Base-by-base conservation (phyloP, 2,797 vertebrate species). In the Acanthopagrus latus region DNA sequence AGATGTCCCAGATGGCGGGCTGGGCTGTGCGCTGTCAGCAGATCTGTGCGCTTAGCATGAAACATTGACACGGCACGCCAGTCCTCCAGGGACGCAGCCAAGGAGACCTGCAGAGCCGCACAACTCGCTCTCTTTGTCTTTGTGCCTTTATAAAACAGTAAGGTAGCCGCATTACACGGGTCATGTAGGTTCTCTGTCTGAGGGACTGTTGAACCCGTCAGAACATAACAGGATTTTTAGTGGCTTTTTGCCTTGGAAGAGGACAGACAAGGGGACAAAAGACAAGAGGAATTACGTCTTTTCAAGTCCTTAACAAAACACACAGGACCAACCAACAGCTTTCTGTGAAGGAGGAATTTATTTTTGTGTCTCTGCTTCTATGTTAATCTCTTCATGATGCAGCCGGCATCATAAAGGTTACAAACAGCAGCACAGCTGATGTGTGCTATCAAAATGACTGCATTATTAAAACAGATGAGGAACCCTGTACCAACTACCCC, bases 311-410 rank as follows among this genome's bases (percentile, higher is more conserved):
- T 27, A 9, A 86, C 6, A 67, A 80, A 86, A 85, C 13, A 64
- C 67, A 85, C 74, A 65, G 5, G 47, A 55, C 1, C 50, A 64
- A 73, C 41, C 55, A 51, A 58, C 18, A 57, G 29, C 44, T 74
- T 76, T 84, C 67, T 71, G 77, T 85, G 76, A 80, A 74, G 70
- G 75, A 78, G 50, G 66, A 86, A 71, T 94, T 91, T 93, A 91
- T 93, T 93, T 77, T 23, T 56, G 44, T 66, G 50, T 87, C 78
- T 87, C 78, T 71, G 81, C 69, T 38, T 86, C 84, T 80, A 92
- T 80, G 84, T 75, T 67, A 68, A 78, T 82, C 60, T 76, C 77
- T 70, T 76, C 21, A 38, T 57, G 63, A 72, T 81, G 78, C 67
- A 60, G 63, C 67, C 69, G 21, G 58, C 79, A 82, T 67, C 80